Conservation (phyloP, 2,113 vertebrate species). For the Cyrtonyx montezumae region DNA sequence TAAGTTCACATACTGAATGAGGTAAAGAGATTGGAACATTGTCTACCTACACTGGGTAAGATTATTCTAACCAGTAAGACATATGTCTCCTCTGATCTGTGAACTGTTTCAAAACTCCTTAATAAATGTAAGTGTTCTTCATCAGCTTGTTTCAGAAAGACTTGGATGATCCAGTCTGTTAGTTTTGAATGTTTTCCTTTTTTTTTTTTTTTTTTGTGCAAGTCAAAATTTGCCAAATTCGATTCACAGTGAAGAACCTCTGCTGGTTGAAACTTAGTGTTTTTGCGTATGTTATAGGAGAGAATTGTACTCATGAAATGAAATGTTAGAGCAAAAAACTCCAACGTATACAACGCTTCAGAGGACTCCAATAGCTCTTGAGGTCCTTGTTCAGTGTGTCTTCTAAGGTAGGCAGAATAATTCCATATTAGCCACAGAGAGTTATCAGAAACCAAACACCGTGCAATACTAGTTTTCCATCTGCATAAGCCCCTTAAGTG, state of each 20-base stretch:
- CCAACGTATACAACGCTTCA: conserved; percentile 91
- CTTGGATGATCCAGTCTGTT: not conserved
- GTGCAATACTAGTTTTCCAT: not conserved
- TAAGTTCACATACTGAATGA: not conserved
- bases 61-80: not conserved
- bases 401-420: not conserved
- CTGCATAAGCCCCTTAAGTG: not conserved
- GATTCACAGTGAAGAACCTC: not conserved
- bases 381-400: not conserved
- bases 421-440: not conserved
- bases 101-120: not conserved
- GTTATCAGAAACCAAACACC: not conserved
- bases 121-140: not conserved
- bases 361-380: conserved; percentile 91
- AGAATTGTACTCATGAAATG: not conserved
- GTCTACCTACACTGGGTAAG: not conserved
- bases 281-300: not conserved
- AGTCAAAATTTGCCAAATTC: not conserved
- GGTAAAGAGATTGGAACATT: not conserved
- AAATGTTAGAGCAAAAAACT: conserved; percentile 84
- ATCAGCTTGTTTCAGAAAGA: not conserved
- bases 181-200: not conserved
- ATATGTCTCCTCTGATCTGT: not conserved
- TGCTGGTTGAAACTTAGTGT: not conserved
- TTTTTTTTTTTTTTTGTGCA: not conserved